Evolutionary conservation across 2,113 vertebrate genomes (phyloP).

Genomic region (Mohoua ochrocephala): DNA sequence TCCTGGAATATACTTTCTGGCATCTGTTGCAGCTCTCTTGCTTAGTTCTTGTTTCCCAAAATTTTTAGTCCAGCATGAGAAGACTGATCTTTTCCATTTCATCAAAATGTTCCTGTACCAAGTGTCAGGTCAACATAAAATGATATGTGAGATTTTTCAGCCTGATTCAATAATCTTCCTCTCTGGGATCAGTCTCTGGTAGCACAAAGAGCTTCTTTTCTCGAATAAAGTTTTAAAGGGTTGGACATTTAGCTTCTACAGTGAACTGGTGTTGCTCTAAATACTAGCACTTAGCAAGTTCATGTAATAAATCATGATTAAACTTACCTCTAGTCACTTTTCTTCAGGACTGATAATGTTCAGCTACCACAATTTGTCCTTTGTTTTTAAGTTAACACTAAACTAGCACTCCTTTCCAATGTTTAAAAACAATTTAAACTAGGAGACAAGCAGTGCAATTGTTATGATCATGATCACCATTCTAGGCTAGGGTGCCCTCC

Average conservation of each 20-base stretch:
- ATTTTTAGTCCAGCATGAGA: background rate
- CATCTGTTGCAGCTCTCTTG: background rate
- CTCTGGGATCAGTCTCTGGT: background rate
- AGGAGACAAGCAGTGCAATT: background rate
- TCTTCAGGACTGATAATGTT: background rate
- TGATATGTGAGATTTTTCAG: background rate
- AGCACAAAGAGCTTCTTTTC: background rate
- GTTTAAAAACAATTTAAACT: background rate
- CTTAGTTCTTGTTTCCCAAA: background rate
- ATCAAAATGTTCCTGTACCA: background rate
- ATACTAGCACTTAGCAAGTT: background rate
- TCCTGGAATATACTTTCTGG: background rate
- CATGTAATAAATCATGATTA: background rate
- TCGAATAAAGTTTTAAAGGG: background rate
- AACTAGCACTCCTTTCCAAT: background rate
- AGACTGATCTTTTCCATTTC: background rate
- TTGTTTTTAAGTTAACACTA: background rate
- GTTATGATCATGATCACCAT: background rate
- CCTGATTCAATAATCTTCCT: background rate
- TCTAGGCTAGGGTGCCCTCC: background rate
- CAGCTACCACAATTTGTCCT: background rate
- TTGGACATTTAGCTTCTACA: background rate
- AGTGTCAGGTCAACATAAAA: background rate
- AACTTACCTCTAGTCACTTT: background rate
- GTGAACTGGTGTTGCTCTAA: background rate